A percentile compares a stretch with the other conserved stretches of the same genome.
These are phyloP conservation scores for Mesorhabditis belari DNA, from an alignment of 2,888 invertebrate genomes.

Conservation along the genomic window DNA sequence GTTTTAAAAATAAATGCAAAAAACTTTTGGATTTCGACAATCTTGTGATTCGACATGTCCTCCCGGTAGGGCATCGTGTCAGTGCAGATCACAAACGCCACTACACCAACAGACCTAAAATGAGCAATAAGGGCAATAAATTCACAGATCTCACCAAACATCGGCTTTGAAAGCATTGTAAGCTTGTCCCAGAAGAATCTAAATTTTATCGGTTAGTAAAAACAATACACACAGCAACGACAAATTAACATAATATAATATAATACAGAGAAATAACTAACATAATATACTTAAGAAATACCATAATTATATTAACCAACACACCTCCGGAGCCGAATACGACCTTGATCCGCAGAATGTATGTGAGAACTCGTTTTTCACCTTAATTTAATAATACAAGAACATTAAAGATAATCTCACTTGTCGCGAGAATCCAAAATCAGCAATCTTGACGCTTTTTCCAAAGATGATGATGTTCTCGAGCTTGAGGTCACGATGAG, in stretches of 20 bases:
- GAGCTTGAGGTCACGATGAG: constrained; percentile 58
- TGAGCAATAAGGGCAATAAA: not conserved
- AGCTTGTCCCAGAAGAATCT: constrained; percentile 54
- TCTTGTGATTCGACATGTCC: constrained; percentile 48
- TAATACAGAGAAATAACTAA: no score
- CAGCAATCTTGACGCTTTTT: constrained; percentile 54
- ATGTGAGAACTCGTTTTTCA: constrained; percentile 35
- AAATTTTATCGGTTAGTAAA: no score
- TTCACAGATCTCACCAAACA: constrained; percentile 51
- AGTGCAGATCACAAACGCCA: constrained; percentile 56
- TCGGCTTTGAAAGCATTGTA: constrained; percentile 58
- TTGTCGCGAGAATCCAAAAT: constrained; percentile 56
- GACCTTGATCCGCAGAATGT: constrained; percentile 59
- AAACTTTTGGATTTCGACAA: constrained; percentile 36
- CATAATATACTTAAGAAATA: no score
- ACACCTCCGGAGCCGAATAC: constrained; percentile 54
- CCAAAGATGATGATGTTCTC: constrained; percentile 57
- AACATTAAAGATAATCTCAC: constrained; percentile 4
- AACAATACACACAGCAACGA: no score
- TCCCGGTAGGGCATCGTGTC: constrained; percentile 59
- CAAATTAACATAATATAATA: no score
- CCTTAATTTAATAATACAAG: not conserved
- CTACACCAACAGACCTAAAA: constrained; percentile 55
- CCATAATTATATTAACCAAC: no score
- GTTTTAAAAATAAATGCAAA: not conserved